Evolutionary conservation across 2,888 invertebrate species (phyloP).

Genomic region (Galeopsomyia nigrocyanea): DNA sequence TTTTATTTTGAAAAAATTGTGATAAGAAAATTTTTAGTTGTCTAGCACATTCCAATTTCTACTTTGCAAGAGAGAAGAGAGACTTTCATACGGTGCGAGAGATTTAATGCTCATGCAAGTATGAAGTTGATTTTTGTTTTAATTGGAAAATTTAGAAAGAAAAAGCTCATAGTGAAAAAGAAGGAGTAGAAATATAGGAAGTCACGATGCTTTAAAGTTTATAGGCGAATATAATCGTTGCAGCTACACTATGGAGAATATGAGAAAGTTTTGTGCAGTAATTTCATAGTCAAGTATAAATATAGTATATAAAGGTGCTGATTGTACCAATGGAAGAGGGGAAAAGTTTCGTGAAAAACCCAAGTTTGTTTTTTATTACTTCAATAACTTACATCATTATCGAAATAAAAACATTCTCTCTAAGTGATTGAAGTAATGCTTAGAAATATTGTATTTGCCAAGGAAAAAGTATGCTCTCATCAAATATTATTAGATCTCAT

Average conservation of each 20-base stretch:
- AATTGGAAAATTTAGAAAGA: background rate
- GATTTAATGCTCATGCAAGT: conserved; percentile 1
- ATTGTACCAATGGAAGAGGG: conserved; percentile 26
- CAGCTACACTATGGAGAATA: background rate
- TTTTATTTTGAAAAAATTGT: background rate
- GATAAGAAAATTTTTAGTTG: too few species aligned
- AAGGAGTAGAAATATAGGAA: background rate
- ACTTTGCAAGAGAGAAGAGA: conserved; percentile 14
- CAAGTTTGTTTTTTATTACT: conserved; percentile 26
- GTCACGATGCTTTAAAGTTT: background rate
- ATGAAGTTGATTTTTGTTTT: background rate
- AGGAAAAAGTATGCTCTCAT: conserved; percentile 20
- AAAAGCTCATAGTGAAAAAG: background rate
- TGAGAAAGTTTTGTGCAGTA: conserved; percentile 23
- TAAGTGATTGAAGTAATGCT: conserved; percentile 24
- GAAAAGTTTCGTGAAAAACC: conserved; percentile 48
- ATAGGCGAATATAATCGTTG: background rate
- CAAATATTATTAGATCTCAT: too few species aligned
- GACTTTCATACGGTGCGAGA: conserved; percentile 16
- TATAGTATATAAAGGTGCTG: conserved; percentile 27
- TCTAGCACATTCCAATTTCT: background rate
- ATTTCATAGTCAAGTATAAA: background rate
- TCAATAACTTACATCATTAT: conserved; percentile 7
- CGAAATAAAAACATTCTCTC: background rate
- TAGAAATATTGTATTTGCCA: conserved; percentile 10